These are phyloP conservation scores for Eretmochelys imbricata DNA, from an alignment of 2,113 vertebrate species.

Conservation along the genomic window DNA sequence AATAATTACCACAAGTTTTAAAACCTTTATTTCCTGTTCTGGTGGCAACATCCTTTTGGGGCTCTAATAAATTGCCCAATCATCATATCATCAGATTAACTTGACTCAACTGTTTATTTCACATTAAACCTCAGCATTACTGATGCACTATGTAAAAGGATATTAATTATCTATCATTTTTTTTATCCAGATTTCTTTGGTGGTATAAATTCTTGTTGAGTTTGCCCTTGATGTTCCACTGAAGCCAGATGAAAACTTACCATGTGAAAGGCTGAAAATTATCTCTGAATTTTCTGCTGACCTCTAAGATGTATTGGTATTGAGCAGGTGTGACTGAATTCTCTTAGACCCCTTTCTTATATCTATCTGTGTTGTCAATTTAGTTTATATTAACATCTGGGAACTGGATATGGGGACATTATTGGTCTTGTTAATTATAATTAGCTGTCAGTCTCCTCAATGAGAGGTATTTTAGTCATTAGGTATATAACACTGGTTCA, in stretches of 20 bases:
- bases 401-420: constrained; percentile 60
- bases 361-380: constrained; percentile 59
- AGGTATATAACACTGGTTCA: constrained; percentile 34
- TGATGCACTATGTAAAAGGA: constrained; percentile 56
- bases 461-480: constrained; percentile 58
- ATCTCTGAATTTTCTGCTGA: constrained; percentile 62
- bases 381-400: constrained; percentile 55
- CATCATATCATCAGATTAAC: constrained; percentile 71
- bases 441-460: constrained; percentile 65
- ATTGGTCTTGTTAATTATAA: constrained; percentile 69
- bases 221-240: constrained; percentile 31
- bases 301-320: constrained; percentile 56
- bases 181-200: constrained; percentile 8
- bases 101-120: constrained; percentile 79
- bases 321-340: constrained; percentile 62
- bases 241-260: constrained; percentile 58
- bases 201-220: constrained; percentile 38
- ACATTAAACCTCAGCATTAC: constrained; percentile 60
- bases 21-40: constrained; percentile 75
- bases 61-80: constrained; percentile 74
- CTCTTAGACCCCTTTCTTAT: constrained; percentile 59
- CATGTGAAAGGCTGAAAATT: constrained; percentile 64
- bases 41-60: constrained; percentile 63
- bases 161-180: constrained; percentile 65
- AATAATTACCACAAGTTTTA: constrained; percentile 78